Evolutionary conservation across 2,888 invertebrate genomes (phyloP).

Genomic region (Agrochola lota): DNA sequence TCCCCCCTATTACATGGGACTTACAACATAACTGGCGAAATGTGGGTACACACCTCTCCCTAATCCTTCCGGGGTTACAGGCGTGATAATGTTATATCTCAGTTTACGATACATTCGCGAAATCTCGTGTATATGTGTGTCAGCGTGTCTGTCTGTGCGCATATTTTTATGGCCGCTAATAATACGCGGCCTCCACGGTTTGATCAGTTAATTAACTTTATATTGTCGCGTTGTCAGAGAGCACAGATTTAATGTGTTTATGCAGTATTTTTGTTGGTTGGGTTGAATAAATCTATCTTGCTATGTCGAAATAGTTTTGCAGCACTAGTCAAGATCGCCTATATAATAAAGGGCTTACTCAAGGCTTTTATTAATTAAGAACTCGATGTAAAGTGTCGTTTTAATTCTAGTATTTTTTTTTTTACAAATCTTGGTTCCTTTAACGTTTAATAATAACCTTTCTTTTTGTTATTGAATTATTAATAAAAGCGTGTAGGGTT

Average conservation of each 20-base stretch:
- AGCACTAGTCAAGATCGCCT: background rate
- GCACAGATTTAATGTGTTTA: background rate
- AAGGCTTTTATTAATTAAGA: background rate
- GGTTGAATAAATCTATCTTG: background rate
- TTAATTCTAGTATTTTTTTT: background rate
- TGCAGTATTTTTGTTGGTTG: background rate
- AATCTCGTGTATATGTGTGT: background rate
- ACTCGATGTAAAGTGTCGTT: background rate
- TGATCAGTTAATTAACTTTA: constrained; percentile 44
- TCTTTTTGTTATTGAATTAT: background rate
- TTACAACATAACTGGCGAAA: background rate
- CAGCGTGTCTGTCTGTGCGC: constrained; percentile 10
- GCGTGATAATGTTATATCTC: no score
- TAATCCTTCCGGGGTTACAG: fast-evolving
- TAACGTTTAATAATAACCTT: background rate
- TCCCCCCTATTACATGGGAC: background rate
- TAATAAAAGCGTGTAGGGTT: background rate
- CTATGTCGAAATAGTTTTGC: background rate
- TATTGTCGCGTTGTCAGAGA: constrained; percentile 14
- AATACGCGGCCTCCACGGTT: constrained; percentile 45
- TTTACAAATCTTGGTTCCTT: background rate
- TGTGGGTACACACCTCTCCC: background rate
- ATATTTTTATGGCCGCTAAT: constrained; percentile 25
- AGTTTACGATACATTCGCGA: background rate
- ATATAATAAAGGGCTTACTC: background rate